A percentile compares a stretch with the other conserved stretches of the same genome.
phyloP scores from a whole-genome alignment of 1,140 invertebrate genomes.

The Batillaria attramentaria region DNA sequence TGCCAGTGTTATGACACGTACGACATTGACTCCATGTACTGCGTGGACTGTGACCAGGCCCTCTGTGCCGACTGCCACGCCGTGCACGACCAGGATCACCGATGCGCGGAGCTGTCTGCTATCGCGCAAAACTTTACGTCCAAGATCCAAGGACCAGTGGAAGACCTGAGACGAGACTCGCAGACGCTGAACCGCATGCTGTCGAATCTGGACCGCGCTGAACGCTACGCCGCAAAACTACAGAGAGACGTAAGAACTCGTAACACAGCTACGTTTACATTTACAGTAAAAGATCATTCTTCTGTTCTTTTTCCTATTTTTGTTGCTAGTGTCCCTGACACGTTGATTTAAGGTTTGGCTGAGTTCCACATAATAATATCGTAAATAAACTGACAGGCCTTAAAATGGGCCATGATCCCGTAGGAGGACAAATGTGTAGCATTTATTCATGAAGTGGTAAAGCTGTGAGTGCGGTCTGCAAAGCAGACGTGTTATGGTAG shows the following conservation, averaged over 20 bases:
- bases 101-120: slow-evolving; percentile 61
- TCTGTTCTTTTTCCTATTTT: too few species aligned
- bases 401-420: too few species aligned
- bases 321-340: too few species aligned
- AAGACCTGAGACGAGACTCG: slow-evolving; percentile 55
- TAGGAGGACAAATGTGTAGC: too few species aligned
- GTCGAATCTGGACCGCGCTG: slow-evolving; percentile 46
- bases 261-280: neutral
- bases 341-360: too few species aligned
- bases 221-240: slow-evolving; percentile 44
- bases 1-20: slow-evolving; percentile 60
- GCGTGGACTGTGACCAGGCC: slow-evolving; percentile 62
- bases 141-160: slow-evolving; percentile 60
- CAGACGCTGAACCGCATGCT: slow-evolving; percentile 47
- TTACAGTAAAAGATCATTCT: too few species aligned
- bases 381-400: too few species aligned
- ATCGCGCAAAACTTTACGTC: slow-evolving; percentile 61
- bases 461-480: too few species aligned
- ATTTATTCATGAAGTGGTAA: too few species aligned
- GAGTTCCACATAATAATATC: too few species aligned
- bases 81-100: slow-evolving; percentile 50
- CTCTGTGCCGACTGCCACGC: slow-evolving; percentile 59
- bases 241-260: slow-evolving; percentile 43
- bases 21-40: slow-evolving; percentile 62
- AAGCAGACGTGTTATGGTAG: too few species aligned